phyloP scores from a whole-genome alignment of 2,888 invertebrate species.

The Volucella bombylans region DNA sequence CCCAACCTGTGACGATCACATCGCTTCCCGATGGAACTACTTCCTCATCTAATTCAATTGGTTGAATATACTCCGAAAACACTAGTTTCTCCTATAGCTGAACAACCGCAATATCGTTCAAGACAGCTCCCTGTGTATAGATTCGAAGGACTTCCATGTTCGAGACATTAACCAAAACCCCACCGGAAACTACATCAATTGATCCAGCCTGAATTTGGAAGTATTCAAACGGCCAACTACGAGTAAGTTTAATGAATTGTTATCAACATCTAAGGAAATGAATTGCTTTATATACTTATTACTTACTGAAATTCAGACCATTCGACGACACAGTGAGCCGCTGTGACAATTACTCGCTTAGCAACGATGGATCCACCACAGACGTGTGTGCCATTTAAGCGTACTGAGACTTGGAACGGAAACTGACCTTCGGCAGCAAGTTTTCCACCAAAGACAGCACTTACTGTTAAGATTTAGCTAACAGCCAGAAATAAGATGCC shows the following conservation, averaged over 20 bases:
- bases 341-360: constrained; percentile 37
- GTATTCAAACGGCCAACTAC: constrained; percentile 38
- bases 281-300: background rate
- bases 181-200: constrained; percentile 77
- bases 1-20: constrained; percentile 79
- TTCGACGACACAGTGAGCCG: constrained; percentile 57
- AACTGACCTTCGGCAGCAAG: constrained; percentile 75
- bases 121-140: constrained; percentile 73
- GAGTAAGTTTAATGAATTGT: background rate
- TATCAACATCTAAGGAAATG: background rate
- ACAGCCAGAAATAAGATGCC: background rate
- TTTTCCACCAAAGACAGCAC: constrained; percentile 72
- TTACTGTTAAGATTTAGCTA: background rate
- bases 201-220: constrained; percentile 77
- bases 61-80: constrained; percentile 63
- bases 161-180: constrained; percentile 76
- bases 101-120: constrained; percentile 78
- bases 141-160: constrained; percentile 76
- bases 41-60: constrained; percentile 4
- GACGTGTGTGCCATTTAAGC: constrained; percentile 10
- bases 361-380: constrained; percentile 68
- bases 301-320: background rate
- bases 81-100: constrained; percentile 75
- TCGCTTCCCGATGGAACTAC: constrained; percentile 74
- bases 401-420: constrained; percentile 77